A percentile compares a stretch with the other conserved stretches of the same genome.
These are phyloP conservation scores for Ostrea denselamellosa DNA, from an alignment of 1,140 invertebrate species.

Conservation along the genomic window DNA sequence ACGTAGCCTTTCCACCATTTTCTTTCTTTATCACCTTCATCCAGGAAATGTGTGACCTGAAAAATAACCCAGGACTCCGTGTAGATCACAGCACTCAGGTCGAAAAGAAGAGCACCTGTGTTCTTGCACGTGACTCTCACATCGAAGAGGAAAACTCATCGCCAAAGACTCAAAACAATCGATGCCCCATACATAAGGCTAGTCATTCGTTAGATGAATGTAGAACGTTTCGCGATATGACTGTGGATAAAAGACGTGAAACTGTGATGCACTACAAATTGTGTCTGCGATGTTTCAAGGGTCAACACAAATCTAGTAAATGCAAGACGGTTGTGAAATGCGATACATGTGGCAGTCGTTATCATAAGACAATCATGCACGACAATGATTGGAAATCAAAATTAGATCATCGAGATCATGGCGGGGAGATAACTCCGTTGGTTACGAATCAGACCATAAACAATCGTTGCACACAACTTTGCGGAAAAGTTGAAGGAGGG, in stretches of 20 bases:
- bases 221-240: background rate
- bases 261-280: background rate
- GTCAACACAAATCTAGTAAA: too few relatives aligned
- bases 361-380: too few relatives aligned
- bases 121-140: background rate
- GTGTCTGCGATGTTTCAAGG: conserved; percentile 41
- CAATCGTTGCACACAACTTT: conserved; percentile 30
- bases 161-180: background rate
- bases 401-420: conserved; percentile 41
- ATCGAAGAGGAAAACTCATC: background rate
- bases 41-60: conserved; percentile 22
- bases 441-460: too few relatives aligned
- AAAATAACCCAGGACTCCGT: conserved; percentile 57
- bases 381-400: too few relatives aligned
- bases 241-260: background rate
- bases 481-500: background rate
- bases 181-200: conserved; percentile 36
- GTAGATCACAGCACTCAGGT: background rate
- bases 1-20: conserved; percentile 53
- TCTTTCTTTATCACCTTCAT: conserved; percentile 51
- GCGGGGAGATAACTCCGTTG: background rate
- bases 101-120: background rate
- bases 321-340: too few relatives aligned
- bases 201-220: conserved; percentile 23
- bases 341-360: too few relatives aligned